Percentiles rank a stretch among this genome's conserved stretches.
phyloP scores from a whole-genome alignment of 2,113 vertebrate species.

The Murina feae region DNA sequence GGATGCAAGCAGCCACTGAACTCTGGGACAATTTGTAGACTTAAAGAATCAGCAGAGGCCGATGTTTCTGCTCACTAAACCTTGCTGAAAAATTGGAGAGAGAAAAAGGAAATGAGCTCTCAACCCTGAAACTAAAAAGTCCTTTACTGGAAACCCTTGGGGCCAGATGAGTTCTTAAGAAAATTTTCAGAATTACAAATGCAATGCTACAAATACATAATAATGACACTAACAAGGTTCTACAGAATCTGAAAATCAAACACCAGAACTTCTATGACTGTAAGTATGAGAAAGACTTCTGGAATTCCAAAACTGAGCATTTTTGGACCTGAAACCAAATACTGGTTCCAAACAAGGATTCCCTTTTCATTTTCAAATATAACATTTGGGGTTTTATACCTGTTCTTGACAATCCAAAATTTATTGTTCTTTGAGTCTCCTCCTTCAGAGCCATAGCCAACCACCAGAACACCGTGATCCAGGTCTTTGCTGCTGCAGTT shows the following conservation, averaged over 20 bases:
- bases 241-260: background rate
- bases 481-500: slow-evolving; percentile 91
- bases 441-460: slow-evolving; percentile 91
- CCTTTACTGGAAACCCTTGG: background rate
- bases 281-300: slow-evolving; percentile 69
- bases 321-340: background rate
- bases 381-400: slow-evolving; percentile 77
- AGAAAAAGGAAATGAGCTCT: background rate
- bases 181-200: slow-evolving; percentile 31
- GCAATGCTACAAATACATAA: background rate
- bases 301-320: background rate
- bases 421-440: slow-evolving; percentile 87
- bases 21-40: background rate
- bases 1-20: background rate
- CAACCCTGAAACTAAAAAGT: background rate
- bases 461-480: slow-evolving; percentile 93
- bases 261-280: background rate
- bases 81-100: background rate
- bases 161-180: background rate
- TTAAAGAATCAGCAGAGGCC: background rate
- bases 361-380: background rate
- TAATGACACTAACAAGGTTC: background rate
- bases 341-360: background rate
- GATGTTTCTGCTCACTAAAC: background rate
- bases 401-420: slow-evolving; percentile 94